A percentile compares a stretch with the other conserved stretches of the same genome.
These are phyloP conservation scores for Atherinosoma microstoma DNA, from an alignment of 2,797 vertebrate genomes.

Conservation along the genomic window DNA sequence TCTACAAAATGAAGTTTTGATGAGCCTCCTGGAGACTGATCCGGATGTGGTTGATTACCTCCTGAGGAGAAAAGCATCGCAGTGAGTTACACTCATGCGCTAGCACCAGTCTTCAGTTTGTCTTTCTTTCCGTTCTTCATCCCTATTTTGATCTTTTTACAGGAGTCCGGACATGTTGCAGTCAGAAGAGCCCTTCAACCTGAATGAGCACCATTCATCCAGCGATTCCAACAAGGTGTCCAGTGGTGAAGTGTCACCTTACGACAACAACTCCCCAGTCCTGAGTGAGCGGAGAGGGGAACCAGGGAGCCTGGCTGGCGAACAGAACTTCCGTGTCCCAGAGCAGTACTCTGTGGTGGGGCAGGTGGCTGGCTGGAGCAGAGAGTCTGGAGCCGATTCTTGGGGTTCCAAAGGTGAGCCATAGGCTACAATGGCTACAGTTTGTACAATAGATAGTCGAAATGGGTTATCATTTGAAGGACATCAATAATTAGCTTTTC, in stretches of 20 bases:
- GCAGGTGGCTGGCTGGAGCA: constrained; percentile 83
- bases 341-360: constrained; percentile 85
- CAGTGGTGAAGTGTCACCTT: constrained; percentile 95
- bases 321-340: constrained; percentile 84
- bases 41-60: constrained; percentile 96
- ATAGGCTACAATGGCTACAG: not conserved
- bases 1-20: constrained; percentile 94
- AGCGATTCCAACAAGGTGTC: constrained; percentile 96
- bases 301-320: constrained; percentile 75
- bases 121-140: not conserved
- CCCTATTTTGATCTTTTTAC: not conserved
- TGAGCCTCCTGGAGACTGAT: constrained; percentile 93
- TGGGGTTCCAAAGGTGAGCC: constrained; percentile 87
- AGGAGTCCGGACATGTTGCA: constrained; percentile 90
- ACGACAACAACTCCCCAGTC: constrained; percentile 96
- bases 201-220: constrained; percentile 91
- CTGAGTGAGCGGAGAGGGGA: constrained; percentile 89
- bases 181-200: constrained; percentile 85
- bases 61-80: constrained; percentile 93
- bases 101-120: not conserved
- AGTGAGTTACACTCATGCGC: constrained; percentile 73
- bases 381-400: constrained; percentile 82
- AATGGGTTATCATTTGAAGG: not conserved
- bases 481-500: not conserved
- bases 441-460: not conserved